A percentile compares a stretch with the other conserved stretches of the same genome.
Conservation (phyloP, 2,888 invertebrate species). For the Flabesymbios commensalis region DNA sequence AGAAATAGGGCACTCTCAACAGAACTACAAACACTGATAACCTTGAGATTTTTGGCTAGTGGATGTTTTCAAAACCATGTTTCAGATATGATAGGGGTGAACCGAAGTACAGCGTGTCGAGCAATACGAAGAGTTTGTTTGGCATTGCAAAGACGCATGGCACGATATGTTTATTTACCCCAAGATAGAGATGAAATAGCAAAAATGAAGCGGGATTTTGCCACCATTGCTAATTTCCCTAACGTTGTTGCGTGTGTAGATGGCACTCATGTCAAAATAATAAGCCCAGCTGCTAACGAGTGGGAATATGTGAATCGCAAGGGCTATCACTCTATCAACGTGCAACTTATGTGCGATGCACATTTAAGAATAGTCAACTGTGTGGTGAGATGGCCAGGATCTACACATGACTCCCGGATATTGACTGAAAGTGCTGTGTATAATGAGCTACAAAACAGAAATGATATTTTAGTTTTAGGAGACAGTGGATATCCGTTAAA, state of each 20-base stretch:
- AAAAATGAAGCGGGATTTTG: neutral
- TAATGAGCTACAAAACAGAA: neutral
- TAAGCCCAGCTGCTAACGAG: neutral
- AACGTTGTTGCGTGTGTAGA: conserved; percentile 3
- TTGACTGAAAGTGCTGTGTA: neutral
- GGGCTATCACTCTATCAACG: neutral
- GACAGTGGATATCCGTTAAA: conserved; percentile 1
- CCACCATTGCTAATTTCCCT: neutral
- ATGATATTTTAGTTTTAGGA: neutral
- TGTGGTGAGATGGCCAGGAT: conserved; percentile 8
- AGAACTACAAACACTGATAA: neutral
- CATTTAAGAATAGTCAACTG: neutral
- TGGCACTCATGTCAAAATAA: neutral
- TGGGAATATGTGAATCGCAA: conserved; percentile 2
- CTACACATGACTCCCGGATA: neutral
- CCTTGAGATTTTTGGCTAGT: neutral
- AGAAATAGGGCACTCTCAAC: neutral
- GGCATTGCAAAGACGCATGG: neutral
- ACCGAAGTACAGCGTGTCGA: neutral
- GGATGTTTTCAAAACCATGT: neutral
- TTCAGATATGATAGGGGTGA: neutral
- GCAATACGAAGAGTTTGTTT: neutral
- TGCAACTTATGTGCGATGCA: conserved; percentile 8
- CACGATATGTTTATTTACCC: neutral
- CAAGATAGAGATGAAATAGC: neutral